Base-by-base conservation (phyloP, 1,140 invertebrate genomes). In the Drosophila orosa region DNA sequence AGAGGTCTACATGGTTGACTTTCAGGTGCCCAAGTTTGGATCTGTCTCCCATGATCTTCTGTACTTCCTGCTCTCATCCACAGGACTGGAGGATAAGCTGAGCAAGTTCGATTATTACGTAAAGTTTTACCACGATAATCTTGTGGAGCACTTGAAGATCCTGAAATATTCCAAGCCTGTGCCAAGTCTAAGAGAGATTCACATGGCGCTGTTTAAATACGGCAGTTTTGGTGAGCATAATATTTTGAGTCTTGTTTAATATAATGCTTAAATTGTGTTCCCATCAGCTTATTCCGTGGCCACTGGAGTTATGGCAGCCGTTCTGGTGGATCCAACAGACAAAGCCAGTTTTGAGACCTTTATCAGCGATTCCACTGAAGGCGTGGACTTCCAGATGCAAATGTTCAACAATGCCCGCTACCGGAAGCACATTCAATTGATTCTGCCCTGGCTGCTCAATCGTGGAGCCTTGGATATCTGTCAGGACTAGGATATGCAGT, bases 91-190 rank as follows among this genome's bases (percentile, higher is more conserved):
- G 42, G 71, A 89, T 22, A 91, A 91, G 39, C 29, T 91, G 3
- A 75, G 63, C n/a, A 77, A 89, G 24, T 91, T 91, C 42, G 90
- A 91, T 47, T 78, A 89, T 37, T 83, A 85, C 19, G 59, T 91
- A 9, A 89, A 89, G 60, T 78, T 73, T 31, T 91, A 91, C 47
- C 78, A 91, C 48, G 77, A 90, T 13, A 78, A 71, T 40, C 62
- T 91, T 5, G 57, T 61, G 0, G 44, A 91, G 40, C 57, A 87
- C 47, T 44, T 91, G 0, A 76, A 73, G 9, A 50, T 84, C 8
- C 61, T 91, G 0, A 87, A 87, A 1, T 91, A 91, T 39, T 42
- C 74, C 0, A 86, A 80, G 55, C 8, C 44, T 3, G 4, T 90
- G 9, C 90, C 89, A n/a, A 73, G 37, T 2, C 17, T 91, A 7